Conservation (phyloP, 2,888 invertebrate genomes). For the Cecidostiba fungosa region DNA sequence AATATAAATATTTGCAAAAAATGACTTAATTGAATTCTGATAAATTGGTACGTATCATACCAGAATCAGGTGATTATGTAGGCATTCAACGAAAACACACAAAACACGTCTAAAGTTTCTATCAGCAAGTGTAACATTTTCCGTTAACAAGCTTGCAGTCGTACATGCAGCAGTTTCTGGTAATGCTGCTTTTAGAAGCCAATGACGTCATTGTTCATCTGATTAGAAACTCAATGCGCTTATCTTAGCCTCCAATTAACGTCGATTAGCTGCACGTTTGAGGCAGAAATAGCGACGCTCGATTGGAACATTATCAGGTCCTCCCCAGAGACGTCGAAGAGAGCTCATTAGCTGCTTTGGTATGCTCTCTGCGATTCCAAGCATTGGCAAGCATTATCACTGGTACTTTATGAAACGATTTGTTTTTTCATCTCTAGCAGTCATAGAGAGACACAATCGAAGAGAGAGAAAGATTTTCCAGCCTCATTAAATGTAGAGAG, state of each 20-base stretch:
- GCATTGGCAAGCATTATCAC: background rate
- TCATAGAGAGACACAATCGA: background rate
- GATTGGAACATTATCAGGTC: conserved; percentile 35
- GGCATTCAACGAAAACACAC: too few species aligned
- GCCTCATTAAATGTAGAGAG: background rate
- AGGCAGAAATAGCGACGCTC: conserved; percentile 40
- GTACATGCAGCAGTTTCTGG: too few species aligned
- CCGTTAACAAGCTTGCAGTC: too few species aligned
- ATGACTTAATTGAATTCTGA: too few species aligned
- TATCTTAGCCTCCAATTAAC: conserved; percentile 69
- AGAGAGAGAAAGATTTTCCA: background rate
- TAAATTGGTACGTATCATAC: too few species aligned
- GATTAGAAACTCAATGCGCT: conserved; percentile 51
- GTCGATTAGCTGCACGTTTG: conserved; percentile 66
- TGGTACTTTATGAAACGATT: background rate
- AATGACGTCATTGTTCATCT: conserved; percentile 4
- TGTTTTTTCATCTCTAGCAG: background rate
- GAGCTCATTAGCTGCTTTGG: conserved; percentile 17
- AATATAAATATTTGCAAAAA: too few species aligned
- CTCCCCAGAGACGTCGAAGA: conserved; percentile 46
- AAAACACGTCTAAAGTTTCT: too few species aligned
- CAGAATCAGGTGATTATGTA: too few species aligned
- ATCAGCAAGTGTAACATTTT: too few species aligned
- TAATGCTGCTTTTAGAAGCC: background rate
- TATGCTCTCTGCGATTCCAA: too few species aligned